Base-by-base conservation (phyloP, 2,888 invertebrate genomes). In the Isoperla grammatica region DNA sequence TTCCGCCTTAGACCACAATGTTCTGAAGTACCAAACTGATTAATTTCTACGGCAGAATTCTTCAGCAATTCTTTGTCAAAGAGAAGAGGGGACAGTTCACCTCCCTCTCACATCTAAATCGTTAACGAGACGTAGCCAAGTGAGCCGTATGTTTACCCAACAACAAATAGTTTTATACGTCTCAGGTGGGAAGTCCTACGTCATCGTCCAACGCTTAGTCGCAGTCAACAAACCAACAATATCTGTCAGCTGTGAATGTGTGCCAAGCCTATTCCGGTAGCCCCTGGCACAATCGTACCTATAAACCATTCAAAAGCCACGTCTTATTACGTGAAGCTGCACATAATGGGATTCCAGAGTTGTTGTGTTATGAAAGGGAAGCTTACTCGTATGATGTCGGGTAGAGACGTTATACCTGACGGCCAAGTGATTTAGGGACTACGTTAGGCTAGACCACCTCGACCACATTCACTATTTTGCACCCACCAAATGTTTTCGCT, bases 311-410 rank as follows among this genome's bases (percentile, higher is more conserved):
- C 53, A 39, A 17, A 53, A 53, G 53, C 53, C n/a, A n/a, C n/a
- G n/a, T n/a, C n/a, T 53, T 60, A 60, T 60, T 56, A 60, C n/a
- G n/a, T n/a, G n/a, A n/a, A 29, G 56, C 60, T 49, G 17, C 15
- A 29, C 48, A 60, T 60, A 60, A 60, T 60, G 43, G 60, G 56
- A 60, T 60, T 56, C 60, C 49, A 29, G 43, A 58, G 58, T 43
- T 46, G 53, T 45, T 46, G 20, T 46, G 22, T 53, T 53, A 37
- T 29, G 53, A 53, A 19, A 37, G 15, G 20, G 17, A 39, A 19
- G 53, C 53, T 53, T 39, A 53, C 8, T 9, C 4, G 8, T 2
- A 53, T 13, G 39, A 37, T 37, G 37, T 35, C 37, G 12, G 53
- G 39, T 15, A 37, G 20, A 46, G 17, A 39, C 8, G 37, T 22